Evolutionary conservation across 2,113 vertebrate genomes (phyloP), one percentile per base, ranked within the genome.

Genomic region (Semnornis frantzii): DNA sequence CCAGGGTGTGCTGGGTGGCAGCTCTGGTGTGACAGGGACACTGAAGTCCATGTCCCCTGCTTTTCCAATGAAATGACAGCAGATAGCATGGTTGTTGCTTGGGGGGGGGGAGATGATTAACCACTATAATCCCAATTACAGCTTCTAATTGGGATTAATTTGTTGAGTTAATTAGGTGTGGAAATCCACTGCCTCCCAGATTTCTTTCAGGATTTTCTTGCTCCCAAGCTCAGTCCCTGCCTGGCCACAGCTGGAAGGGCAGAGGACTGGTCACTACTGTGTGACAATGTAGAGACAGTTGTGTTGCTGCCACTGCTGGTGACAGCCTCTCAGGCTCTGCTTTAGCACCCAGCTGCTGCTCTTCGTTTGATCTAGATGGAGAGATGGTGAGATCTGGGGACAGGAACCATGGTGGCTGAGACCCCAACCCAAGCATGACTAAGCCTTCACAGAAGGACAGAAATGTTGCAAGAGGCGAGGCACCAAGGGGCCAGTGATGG

Each of bases 121-220:
- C 72, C 57, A 64, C 79, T 73, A 25, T 83, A 71, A 87, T 89
- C 82, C 85, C 8, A 83, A 94, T 97, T 95, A 94, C 60, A 65
- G 48, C 28, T 85, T 59, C 82, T 97, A 95, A 97, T 81, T 90
- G 57, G 85, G 89, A 92, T 91, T 94, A 83, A 92, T 92, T 91
- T 54, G 48, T 44, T 42, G 64, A 93, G 71, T 57, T 91, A 96
- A 93, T 92, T 82, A 89, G 57, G 64, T 7, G 33, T 64, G 60
- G 54, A 77, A 85, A 85, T 82, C 42, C 0, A 1, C 63, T 75
- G 39, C 84, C 59, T 85, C 89, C 46, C 81, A 71, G n/a, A 74
- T 79, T 76, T 58, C 46, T 42, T 63, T 66, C 18, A 37, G 2
- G 30, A 62, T 76, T 42, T 63, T 48, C 15, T 89, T 64, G 57